phyloP scores from a whole-genome alignment of 2,797 vertebrate genomes.

The Trachops cirrhosus region DNA sequence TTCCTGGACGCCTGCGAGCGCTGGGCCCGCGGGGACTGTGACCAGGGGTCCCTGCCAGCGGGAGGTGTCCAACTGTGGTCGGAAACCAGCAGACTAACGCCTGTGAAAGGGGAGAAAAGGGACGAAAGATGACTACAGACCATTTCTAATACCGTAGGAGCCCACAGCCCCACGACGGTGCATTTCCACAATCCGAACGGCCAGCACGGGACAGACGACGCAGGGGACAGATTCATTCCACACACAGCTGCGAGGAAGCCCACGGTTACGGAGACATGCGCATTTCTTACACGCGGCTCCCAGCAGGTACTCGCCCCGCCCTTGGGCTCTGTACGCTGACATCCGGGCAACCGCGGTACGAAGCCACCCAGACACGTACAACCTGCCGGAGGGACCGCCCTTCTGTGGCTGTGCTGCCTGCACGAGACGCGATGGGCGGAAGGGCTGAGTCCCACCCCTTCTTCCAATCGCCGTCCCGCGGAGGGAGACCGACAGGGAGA shows the following conservation, averaged over 20 bases:
- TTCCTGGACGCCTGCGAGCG: background rate
- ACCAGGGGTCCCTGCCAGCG: background rate
- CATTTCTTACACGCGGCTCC: background rate
- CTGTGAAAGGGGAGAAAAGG: background rate
- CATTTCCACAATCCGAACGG: too few species aligned
- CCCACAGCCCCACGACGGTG: background rate
- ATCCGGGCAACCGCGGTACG: accelerated
- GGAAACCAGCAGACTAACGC: background rate
- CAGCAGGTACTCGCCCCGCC: background rate
- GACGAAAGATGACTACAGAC: background rate
- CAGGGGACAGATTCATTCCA: background rate
- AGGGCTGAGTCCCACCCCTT: background rate
- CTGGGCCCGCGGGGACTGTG: background rate
- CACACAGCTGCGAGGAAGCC: background rate
- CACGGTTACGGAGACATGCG: accelerated
- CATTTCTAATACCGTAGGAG: background rate
- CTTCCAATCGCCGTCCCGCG: background rate
- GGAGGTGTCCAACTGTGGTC: background rate
- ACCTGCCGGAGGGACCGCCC: background rate
- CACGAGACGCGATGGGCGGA: too few species aligned
- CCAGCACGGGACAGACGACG: accelerated
- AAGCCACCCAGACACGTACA: background rate
- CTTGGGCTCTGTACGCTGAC: too few species aligned
- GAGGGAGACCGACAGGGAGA: too few species aligned
- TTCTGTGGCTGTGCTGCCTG: background rate